A percentile compares a stretch with the other conserved stretches of the same genome.
Conservation (phyloP, 2,888 invertebrate genomes). For the Coelogynopora nodosa region DNA sequence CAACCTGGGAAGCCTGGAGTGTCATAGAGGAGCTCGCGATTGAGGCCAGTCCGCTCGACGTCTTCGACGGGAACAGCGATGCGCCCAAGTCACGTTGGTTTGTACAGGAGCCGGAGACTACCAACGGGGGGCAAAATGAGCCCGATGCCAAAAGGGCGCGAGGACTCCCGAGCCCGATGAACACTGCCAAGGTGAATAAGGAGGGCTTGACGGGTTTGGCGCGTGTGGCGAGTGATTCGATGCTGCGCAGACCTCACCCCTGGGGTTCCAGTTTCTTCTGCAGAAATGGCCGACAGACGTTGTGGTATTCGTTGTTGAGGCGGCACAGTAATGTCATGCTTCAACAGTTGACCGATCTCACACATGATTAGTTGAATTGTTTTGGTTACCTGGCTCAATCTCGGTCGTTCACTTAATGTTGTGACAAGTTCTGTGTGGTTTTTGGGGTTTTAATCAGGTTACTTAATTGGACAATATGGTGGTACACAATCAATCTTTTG, state of each 20-base stretch:
- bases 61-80: background rate
- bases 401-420: background rate
- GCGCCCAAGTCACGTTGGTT: background rate
- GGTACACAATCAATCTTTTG: too few relatives aligned
- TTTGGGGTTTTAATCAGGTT: too few relatives aligned
- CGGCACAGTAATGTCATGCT: background rate
- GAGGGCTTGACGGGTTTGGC: background rate
- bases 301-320: background rate
- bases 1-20: slow-evolving; percentile 26
- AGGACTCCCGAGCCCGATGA: too few relatives aligned
- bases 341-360: background rate
- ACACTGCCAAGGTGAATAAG: background rate
- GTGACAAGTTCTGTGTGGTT: too few relatives aligned
- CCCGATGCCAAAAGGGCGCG: background rate
- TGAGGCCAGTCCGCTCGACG: background rate
- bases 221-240: background rate
- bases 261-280: slow-evolving; percentile 9
- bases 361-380: background rate
- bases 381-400: background rate
- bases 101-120: background rate
- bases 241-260: background rate
- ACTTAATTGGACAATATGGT: too few relatives aligned
- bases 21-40: slow-evolving; percentile 6
- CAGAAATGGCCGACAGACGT: background rate
- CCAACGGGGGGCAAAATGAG: background rate